Base-by-base conservation (phyloP, 2,113 vertebrate genomes). In the Elgaria multicarinata region DNA sequence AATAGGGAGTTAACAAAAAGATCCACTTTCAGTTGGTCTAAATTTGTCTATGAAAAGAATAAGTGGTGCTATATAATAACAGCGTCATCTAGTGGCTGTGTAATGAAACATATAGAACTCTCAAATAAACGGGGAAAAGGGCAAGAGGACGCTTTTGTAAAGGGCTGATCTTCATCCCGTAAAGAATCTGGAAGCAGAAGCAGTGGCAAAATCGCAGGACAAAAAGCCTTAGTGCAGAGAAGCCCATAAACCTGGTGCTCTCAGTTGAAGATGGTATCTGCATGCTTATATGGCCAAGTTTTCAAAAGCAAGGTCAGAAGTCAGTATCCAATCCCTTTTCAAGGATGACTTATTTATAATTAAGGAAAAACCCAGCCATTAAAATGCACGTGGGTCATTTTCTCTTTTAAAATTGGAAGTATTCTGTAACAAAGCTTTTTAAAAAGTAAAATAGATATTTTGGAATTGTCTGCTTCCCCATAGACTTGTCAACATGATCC, bases 401-500 rank as follows among this genome's bases (percentile, higher is more conserved):
- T 4, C 44, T 39, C 16, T 22, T 50, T 79, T 28, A 62, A 67
- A 79, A n/a, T 24, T 16, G 31, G 24, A 13, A 7, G 31, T 4
- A 0, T 87, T 69, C 39, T 87, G 64, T 80, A 71, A 39, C 33
- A 36, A 55, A 75, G 10, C n/a, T 74, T 62, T 62, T 58, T 26
- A 85, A 39, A 84, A 24, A 85, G 5, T 39, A 72, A 85, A n/a
- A 1, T 58, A 93, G 80, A 88, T 72, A 64, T 10, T 69, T 26
- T 55, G 75, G 1, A 72, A 71, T 46, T 55, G 20, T 16, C 36
- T 81, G 55, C 4, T 76, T 94, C 86, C 36, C n/a, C 69, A 12
- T 20, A 87, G 86, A 64, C 87, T 91, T 82, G 83, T n/a, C 24
- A 53, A 33, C 18, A n/a, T n/a, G n/a, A n/a, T n/a, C n/a, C n/a